These are phyloP conservation scores for Cyanoramphus novaezelandiae DNA, from an alignment of 2,113 vertebrate genomes.

Conservation along the genomic window DNA sequence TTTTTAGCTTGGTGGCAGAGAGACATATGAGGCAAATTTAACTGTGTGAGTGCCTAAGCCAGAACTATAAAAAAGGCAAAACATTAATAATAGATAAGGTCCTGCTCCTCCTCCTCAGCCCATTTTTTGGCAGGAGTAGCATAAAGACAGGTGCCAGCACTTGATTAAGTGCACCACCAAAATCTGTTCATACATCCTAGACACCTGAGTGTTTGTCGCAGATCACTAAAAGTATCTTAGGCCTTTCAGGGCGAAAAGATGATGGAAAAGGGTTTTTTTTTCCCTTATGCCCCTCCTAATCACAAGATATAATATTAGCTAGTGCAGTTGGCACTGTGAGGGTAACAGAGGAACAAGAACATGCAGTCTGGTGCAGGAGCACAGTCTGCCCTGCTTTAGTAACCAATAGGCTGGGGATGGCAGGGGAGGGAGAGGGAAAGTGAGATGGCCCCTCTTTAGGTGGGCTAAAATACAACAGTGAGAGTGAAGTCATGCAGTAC, in stretches of 20 bases:
- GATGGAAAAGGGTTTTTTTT: not conserved
- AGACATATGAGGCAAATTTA: not conserved
- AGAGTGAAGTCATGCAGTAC: not conserved
- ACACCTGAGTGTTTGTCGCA: not conserved
- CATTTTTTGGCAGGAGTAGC: not conserved
- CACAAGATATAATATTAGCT: not conserved
- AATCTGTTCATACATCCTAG: not conserved
- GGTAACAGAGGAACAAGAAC: not conserved
- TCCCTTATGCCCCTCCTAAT: not conserved
- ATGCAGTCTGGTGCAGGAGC: rapidly evolving
- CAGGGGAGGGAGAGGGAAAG: not conserved
- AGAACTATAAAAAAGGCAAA: not conserved
- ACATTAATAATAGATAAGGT: not conserved
- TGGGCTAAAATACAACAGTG: not conserved
- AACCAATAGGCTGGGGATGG: not conserved
- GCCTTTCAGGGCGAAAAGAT: not conserved
- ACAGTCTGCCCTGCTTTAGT: not conserved
- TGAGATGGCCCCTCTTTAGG: not conserved
- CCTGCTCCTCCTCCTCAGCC: not conserved
- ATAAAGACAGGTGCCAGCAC: not conserved
- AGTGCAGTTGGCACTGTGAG: not conserved
- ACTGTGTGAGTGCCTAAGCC: not conserved
- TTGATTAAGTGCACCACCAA: not conserved
- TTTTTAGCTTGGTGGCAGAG: not conserved
- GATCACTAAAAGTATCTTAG: not conserved